Evolutionary conservation across 2,797 vertebrate genomes (phyloP).

Genomic region (Euthynnus affinis): DNA sequence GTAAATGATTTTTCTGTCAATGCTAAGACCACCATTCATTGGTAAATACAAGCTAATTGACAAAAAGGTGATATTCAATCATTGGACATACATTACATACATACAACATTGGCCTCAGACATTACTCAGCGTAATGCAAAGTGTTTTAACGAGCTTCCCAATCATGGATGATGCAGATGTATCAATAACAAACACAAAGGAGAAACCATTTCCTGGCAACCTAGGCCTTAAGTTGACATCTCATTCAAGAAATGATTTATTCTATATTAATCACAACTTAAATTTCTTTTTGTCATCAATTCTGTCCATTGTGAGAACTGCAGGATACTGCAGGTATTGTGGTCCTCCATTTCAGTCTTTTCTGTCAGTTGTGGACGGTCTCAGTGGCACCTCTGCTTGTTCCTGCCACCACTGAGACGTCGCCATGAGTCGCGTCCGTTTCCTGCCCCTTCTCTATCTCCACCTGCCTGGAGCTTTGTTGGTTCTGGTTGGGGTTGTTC

Average conservation of each 20-base stretch:
- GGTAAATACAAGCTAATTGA: not conserved
- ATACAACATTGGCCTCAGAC: not conserved
- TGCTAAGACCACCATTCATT: conserved; percentile 21
- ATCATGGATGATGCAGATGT: conserved; percentile 11
- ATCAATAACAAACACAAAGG: conserved; percentile 25
- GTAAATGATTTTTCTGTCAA: conserved; percentile 8
- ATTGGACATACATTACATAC: too few relatives aligned
- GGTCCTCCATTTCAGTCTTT: conserved; percentile 27
- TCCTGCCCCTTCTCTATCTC: conserved; percentile 50
- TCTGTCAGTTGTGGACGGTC: conserved; percentile 2
- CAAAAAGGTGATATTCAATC: not conserved
- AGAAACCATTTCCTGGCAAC: conserved; percentile 49
- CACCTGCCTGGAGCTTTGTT: conserved; percentile 61
- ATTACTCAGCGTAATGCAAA: conserved; percentile 16
- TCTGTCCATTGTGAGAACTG: conserved; percentile 8
- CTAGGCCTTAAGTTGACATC: not conserved
- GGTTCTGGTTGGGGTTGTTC: conserved; percentile 86
- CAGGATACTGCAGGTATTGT: not conserved
- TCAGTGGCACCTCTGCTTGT: conserved; percentile 19
- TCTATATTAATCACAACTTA: not conserved
- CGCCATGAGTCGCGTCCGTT: conserved; percentile 1
- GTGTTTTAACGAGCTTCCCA: conserved; percentile 3
- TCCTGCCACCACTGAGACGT: conserved; percentile 64
- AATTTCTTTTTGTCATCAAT: not conserved
- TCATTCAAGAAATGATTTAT: conserved; percentile 16